phyloP scores from a whole-genome alignment of 2,113 vertebrate genomes.

The Alethe diademata region DNA sequence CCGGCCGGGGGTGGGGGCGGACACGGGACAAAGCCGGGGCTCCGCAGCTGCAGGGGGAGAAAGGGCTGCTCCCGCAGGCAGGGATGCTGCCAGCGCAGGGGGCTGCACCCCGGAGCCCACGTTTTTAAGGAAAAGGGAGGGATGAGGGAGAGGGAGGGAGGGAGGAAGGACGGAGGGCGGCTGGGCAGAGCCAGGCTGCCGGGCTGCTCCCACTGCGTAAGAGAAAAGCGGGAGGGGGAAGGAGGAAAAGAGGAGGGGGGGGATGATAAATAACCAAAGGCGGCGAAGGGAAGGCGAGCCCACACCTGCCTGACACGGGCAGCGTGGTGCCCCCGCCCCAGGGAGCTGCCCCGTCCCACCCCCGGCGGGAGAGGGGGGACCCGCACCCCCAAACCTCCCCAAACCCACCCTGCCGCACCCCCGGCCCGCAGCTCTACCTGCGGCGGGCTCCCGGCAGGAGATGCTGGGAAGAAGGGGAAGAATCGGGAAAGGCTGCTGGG shows the following conservation, averaged over 20 bases:
- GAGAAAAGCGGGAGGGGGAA: background rate
- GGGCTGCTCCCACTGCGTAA: constrained; percentile 48
- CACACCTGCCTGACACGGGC: background rate
- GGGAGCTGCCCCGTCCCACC: background rate
- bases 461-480: background rate
- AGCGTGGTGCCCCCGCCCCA: background rate
- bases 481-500: background rate
- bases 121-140: constrained; percentile 56
- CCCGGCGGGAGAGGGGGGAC: background rate
- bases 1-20: background rate
- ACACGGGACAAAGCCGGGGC: background rate
- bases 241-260: background rate
- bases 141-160: background rate
- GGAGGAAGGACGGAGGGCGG: constrained; percentile 12
- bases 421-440: background rate
- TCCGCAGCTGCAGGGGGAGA: background rate
- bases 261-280: background rate
- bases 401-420: background rate
- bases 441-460: background rate
- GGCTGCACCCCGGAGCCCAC: background rate
- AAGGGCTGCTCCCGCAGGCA: background rate
- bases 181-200: constrained; percentile 53
- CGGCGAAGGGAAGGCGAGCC: background rate
- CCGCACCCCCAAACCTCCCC: background rate
- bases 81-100: constrained; percentile 21